Evolutionary conservation across 1,140 invertebrate genomes (phyloP), one percentile per base, ranked within the genome.

Genomic region (Drosophila eugracilis): DNA sequence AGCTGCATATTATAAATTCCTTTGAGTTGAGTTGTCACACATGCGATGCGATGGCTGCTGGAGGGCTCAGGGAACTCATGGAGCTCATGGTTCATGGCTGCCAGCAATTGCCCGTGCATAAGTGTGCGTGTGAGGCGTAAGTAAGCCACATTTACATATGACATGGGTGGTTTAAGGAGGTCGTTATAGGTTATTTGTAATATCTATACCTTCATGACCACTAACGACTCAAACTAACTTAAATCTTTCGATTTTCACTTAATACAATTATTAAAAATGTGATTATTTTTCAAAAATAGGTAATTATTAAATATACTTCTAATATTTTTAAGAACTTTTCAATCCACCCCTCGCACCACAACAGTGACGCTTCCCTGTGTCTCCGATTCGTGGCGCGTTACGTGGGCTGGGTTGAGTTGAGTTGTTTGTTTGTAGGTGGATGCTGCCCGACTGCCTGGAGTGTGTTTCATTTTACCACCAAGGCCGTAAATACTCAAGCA

Each of bases 1-100:
- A 86, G 76, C 74, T 88, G 58, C 63, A 78, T 86, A 86, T 86
- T 86, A 86, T 86, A 86, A 81, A 86, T 86, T 86, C 81, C 74
- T 86, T 86, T 86, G 81, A 86, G 81, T 70, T 75, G 69, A 71
- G 73, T 66, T 77, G 55, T 69, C 54, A 58, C 73, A 67, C 58
- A 60, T 74, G 57, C 71, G 73, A 52, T 52, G 24, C 62, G 30
- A 55, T 62, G 70, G 48, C 55, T 45, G 55, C 55, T 32, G 30
- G 70, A 34, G 32, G 70, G 36, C 53, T 44, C 54, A 37, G 36
- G 44, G 26, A 34, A 50, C 30, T 32, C 15, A 21, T 52, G 57
- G 44, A 37, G 45, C 45, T 72, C 65, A 70, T 70, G 63, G 48
- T 74, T 60, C 71, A 74, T 72, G 67, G 66, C 54, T 63, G 70